These are phyloP conservation scores for Cyprinella venusta DNA, from an alignment of 2,797 vertebrate genomes.

Conservation along the genomic window DNA sequence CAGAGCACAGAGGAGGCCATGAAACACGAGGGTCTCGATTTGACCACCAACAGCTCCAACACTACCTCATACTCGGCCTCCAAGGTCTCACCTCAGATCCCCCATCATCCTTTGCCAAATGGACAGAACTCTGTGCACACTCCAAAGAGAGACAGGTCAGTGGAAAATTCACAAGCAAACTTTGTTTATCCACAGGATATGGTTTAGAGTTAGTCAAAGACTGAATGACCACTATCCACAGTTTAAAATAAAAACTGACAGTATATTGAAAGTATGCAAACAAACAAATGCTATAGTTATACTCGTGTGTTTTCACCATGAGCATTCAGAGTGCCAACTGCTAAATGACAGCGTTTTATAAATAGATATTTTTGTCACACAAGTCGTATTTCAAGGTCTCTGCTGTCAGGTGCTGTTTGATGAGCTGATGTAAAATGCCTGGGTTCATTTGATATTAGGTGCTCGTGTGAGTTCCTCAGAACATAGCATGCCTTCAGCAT, in stretches of 20 bases:
- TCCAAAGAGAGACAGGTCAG: slow-evolving; percentile 96
- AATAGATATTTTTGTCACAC: slow-evolving; percentile 44
- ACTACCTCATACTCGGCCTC: slow-evolving; percentile 96
- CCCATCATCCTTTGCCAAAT: slow-evolving; percentile 92
- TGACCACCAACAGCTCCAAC: slow-evolving; percentile 94
- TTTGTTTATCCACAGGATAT: neutral
- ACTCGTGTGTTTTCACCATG: neutral
- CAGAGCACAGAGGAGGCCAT: slow-evolving; percentile 89
- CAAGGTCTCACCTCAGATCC: slow-evolving; percentile 93
- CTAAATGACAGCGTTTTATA: slow-evolving; percentile 38
- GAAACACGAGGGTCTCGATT: slow-evolving; percentile 96
- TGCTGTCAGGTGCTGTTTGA: slow-evolving; percentile 47
- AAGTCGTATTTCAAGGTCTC: slow-evolving; percentile 41
- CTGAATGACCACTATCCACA: neutral
- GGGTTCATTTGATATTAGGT: slow-evolving; percentile 67
- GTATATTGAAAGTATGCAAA: neutral
- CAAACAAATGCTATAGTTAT: neutral
- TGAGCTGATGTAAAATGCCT: slow-evolving; percentile 61
- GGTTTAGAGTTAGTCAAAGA: no score
- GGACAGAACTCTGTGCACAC: slow-evolving; percentile 94
- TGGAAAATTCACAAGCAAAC: neutral
- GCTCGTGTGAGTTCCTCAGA: slow-evolving; percentile 42
- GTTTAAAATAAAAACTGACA: neutral
- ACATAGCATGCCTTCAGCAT: slow-evolving; percentile 56
- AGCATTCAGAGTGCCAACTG: slow-evolving; percentile 26